Evolutionary conservation across 2,113 vertebrate genomes (phyloP).

Genomic region (Chaetura pelagica): DNA sequence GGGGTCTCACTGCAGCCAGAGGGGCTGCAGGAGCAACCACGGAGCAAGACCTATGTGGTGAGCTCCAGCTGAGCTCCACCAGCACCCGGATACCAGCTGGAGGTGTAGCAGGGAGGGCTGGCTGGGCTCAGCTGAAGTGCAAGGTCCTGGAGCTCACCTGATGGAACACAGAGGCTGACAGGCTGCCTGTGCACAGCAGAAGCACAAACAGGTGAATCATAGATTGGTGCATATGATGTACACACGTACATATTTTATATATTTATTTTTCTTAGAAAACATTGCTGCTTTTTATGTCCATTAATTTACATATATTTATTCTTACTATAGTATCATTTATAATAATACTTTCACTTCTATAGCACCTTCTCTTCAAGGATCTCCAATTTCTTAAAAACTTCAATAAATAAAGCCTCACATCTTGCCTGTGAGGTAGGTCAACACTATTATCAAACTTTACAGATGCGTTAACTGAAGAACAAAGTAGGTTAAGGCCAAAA

Average conservation of each 20-base stretch:
- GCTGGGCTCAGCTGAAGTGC: not conserved
- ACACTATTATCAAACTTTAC: slow-evolving; percentile 54
- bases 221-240: slow-evolving; percentile 15
- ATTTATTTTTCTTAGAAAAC: slow-evolving; percentile 72
- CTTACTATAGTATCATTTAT: slow-evolving; percentile 49
- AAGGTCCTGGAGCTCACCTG: not conserved
- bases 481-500: slow-evolving; percentile 67
- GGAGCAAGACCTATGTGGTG: rapidly evolving
- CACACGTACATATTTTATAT: slow-evolving; percentile 30
- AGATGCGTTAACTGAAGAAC: slow-evolving; percentile 51
- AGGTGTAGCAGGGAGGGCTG: rapidly evolving
- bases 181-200: not conserved
- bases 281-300: slow-evolving; percentile 34
- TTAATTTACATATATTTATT: slow-evolving; percentile 55
- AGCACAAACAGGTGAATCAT: not conserved
- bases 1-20: not conserved
- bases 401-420: slow-evolving; percentile 66
- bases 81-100: rapidly evolving
- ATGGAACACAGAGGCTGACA: not conserved
- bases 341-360: slow-evolving; percentile 47
- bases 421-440: slow-evolving; percentile 65
- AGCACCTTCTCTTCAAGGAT: slow-evolving; percentile 63
- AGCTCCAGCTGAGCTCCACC: not conserved
- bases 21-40: not conserved
- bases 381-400: slow-evolving; percentile 56